phyloP scores from a whole-genome alignment of 2,888 invertebrate genomes.

The Heliconius erato region DNA sequence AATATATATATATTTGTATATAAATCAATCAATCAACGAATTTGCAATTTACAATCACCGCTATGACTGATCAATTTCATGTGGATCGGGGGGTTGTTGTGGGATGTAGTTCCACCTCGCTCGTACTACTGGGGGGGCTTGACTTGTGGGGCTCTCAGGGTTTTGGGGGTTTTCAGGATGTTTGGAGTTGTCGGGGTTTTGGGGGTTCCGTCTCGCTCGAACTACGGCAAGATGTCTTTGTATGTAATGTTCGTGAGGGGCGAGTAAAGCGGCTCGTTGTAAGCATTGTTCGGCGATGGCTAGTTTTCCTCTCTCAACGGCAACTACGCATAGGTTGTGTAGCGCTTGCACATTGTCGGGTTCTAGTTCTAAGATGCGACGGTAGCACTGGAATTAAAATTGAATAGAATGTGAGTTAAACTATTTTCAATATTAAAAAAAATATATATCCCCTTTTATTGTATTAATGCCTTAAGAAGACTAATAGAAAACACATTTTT shows the following conservation, averaged over 20 bases:
- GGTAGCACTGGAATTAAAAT: conserved; percentile 91
- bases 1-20: not conserved
- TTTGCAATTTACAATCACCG: conserved; percentile 50
- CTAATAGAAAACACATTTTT: too few species aligned
- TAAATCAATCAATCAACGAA: not conserved
- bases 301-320: conserved; percentile 95
- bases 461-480: too few species aligned
- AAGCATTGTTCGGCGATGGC: conserved; percentile 94
- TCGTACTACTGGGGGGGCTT: conserved; percentile 59
- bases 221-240: conserved; percentile 96
- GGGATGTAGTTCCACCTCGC: conserved; percentile 85
- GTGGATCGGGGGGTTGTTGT: conserved; percentile 73
- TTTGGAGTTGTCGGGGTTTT: conserved; percentile 50
- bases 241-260: conserved; percentile 96
- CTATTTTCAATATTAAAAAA: too few species aligned
- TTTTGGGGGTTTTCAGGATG: conserved; percentile 59
- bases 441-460: too few species aligned
- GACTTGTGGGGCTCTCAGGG: conserved; percentile 80
- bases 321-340: conserved; percentile 98
- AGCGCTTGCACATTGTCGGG: conserved; percentile 96
- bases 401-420: too few species aligned
- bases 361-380: conserved; percentile 93
- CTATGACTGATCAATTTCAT: conserved; percentile 76
- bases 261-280: conserved; percentile 91
- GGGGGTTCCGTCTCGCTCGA: conserved; percentile 84